A percentile compares a stretch with the other conserved stretches of the same genome.
Conservation (phyloP, 2,888 invertebrate genomes). For the Drosophila quinaria region DNA sequence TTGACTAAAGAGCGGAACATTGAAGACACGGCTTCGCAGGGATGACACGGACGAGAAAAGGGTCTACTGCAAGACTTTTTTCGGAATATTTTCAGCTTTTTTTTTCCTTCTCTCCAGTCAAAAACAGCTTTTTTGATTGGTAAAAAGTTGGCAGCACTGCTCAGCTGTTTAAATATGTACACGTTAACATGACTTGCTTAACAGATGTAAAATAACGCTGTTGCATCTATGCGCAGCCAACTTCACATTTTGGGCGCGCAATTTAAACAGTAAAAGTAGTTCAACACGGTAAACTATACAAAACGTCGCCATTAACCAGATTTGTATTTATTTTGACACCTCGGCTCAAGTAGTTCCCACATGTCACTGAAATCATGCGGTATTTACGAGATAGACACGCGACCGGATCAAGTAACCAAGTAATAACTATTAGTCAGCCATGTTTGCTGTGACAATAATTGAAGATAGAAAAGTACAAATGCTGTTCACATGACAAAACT, state of each 20-base stretch:
- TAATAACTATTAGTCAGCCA: conserved; percentile 51
- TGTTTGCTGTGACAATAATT: conserved; percentile 38
- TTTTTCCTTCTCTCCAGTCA: no score
- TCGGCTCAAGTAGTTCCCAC: background rate
- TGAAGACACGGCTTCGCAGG: no score
- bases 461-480: conserved; percentile 23
- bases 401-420: conserved; percentile 43
- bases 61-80: no score
- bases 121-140: no score
- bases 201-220: background rate
- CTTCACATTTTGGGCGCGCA: background rate
- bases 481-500: conserved; percentile 62
- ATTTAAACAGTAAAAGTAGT: no score
- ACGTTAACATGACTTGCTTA: background rate
- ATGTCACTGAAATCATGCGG: conserved; percentile 59
- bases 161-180: background rate
- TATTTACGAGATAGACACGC: conserved; percentile 62
- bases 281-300: background rate
- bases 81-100: no score
- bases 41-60: no score
- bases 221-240: no score
- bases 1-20: no score
- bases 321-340: conserved; percentile 31
- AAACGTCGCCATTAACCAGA: conserved; percentile 4
- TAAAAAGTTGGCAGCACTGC: no score